Percentiles rank a stretch among this genome's conserved stretches.
phyloP scores from a whole-genome alignment of 2,888 invertebrate genomes.

The Automeris io region DNA sequence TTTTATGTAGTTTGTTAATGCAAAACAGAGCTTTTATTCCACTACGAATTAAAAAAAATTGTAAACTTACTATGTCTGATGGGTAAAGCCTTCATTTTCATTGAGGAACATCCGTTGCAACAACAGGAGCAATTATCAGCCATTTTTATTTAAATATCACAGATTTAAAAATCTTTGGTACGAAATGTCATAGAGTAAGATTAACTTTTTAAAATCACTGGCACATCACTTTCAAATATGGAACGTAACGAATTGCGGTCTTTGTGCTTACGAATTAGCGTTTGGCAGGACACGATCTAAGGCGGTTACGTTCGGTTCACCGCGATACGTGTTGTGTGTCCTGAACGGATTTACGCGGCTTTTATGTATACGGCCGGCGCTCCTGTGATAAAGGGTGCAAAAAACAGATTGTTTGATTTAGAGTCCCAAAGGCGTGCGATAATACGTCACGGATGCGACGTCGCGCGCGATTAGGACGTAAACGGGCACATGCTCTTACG shows the following conservation, averaged over 20 bases:
- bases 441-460: slow-evolving; percentile 65
- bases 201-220: slow-evolving; percentile 12
- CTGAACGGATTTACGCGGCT: slow-evolving; percentile 70
- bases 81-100: slow-evolving; percentile 29
- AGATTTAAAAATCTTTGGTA: neutral
- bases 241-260: too few species aligned
- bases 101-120: slow-evolving; percentile 47
- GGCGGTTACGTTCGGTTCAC: slow-evolving; percentile 63
- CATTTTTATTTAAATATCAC: slow-evolving; percentile 32
- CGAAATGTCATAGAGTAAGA: too few species aligned
- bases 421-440: slow-evolving; percentile 45
- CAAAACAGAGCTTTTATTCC: too few species aligned
- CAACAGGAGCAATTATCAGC: slow-evolving; percentile 39
- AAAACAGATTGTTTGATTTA: slow-evolving; percentile 68
- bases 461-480: slow-evolving; percentile 54
- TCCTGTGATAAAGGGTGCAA: slow-evolving; percentile 72
- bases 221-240: slow-evolving; percentile 22
- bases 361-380: slow-evolving; percentile 65
- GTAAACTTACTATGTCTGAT: slow-evolving; percentile 42
- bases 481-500: slow-evolving; percentile 59
- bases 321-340: slow-evolving; percentile 68
- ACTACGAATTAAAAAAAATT: neutral
- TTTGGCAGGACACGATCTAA: slow-evolving; percentile 41
- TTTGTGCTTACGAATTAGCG: slow-evolving; percentile 20
- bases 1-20: too few species aligned